These are phyloP conservation scores for Platysternon megacephalum DNA, from an alignment of 2,113 vertebrate species.

Conservation along the genomic window DNA sequence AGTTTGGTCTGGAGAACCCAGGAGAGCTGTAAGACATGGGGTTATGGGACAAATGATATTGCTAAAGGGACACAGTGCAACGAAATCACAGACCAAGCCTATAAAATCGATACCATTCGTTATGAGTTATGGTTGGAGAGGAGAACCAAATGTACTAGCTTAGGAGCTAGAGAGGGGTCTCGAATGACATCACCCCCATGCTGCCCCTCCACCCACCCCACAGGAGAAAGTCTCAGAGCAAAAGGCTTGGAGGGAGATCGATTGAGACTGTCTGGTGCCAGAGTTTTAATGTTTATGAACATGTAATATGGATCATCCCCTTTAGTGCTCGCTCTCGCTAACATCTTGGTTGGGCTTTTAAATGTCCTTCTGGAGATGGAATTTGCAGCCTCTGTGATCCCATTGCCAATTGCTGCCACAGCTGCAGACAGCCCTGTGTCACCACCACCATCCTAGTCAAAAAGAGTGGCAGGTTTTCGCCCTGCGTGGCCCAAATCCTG, in stretches of 20 bases:
- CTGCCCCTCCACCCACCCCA: neutral
- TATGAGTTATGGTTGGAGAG: neutral
- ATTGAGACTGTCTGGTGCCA: neutral
- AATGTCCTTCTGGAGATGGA: neutral
- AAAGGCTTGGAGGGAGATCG: neutral
- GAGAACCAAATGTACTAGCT: neutral
- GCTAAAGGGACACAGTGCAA: neutral
- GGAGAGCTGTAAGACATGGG: conserved; percentile 16
- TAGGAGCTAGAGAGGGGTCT: neutral
- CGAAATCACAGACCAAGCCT: conserved; percentile 35
- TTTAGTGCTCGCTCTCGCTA: neutral
- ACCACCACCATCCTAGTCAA: neutral
- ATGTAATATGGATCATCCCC: neutral
- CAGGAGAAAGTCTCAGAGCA: neutral
- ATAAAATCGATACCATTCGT: conserved; percentile 32
- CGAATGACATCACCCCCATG: neutral
- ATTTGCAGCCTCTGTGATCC: neutral
- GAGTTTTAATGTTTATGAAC: neutral
- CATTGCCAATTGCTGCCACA: neutral
- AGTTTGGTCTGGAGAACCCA: neutral
- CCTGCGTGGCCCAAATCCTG: neutral
- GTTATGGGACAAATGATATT: neutral
- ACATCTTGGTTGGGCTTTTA: neutral
- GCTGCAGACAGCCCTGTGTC: neutral
- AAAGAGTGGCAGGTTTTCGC: neutral